Conservation (phyloP, 92 coral and sea anemone genomes). For the Palythoa heliodiscus region DNA sequence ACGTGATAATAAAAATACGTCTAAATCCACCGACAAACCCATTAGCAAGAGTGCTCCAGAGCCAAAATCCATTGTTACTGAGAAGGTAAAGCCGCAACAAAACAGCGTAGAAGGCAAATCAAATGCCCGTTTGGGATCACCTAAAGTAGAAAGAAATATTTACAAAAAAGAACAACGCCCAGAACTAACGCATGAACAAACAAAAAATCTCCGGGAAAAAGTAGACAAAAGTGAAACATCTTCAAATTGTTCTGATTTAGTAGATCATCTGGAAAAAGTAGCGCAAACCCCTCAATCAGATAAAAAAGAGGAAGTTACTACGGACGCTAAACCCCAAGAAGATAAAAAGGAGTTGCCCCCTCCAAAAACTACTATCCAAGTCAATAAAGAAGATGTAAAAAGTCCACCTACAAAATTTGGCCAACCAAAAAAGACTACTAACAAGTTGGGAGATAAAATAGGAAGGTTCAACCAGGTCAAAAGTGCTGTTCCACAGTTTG, state of each 20-base stretch:
- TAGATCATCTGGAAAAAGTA: background rate
- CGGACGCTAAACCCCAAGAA: slow-evolving; percentile 7
- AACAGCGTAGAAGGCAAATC: background rate
- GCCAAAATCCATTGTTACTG: background rate
- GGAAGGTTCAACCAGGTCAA: slow-evolving; percentile 20
- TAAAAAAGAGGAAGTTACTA: background rate
- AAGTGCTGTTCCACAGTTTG: slow-evolving; percentile 20
- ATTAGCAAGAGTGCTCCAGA: background rate
- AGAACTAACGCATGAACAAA: background rate
- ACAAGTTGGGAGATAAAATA: slow-evolving; percentile 32
- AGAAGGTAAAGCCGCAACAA: background rate
- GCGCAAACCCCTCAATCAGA: background rate
- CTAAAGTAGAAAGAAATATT: background rate
- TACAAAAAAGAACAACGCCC: slow-evolving; percentile 1
- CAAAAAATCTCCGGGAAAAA: background rate
- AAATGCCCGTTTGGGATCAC: background rate
- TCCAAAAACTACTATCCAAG: slow-evolving; percentile 1
- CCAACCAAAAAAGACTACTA: slow-evolving; percentile 35
- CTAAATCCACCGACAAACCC: background rate
- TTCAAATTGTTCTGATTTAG: background rate
- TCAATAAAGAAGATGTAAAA: background rate
- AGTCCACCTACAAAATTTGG: slow-evolving; percentile 11
- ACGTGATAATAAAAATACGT: background rate
- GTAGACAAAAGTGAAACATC: slow-evolving; percentile 3
- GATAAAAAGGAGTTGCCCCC: background rate